Evolutionary conservation across 2,888 invertebrate genomes (phyloP).

Genomic region (Drosophila seclusa): DNA sequence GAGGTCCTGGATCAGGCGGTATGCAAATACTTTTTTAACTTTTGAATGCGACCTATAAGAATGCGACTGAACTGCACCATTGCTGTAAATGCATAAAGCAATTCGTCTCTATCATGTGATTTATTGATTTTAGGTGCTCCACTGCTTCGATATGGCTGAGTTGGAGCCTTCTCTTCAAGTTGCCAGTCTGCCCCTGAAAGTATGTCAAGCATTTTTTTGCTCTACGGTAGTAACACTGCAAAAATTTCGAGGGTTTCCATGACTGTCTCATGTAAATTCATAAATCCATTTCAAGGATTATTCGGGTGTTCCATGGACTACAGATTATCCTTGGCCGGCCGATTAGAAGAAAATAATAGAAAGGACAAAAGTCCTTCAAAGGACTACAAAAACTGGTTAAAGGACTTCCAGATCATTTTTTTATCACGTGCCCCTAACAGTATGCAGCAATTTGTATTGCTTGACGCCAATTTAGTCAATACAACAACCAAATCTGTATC

Average conservation of each 20-base stretch:
- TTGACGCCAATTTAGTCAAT: not conserved
- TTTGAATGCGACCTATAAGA: not conserved
- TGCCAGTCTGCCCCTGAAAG: not conserved
- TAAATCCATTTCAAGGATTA: not conserved
- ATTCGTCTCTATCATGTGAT: not conserved
- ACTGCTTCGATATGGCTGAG: not conserved
- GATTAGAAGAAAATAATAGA: too few relatives aligned
- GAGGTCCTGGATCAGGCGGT: not conserved
- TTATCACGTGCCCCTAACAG: not conserved
- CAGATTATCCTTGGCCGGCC: too few relatives aligned
- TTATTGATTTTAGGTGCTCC: not conserved
- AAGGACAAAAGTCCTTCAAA: too few relatives aligned
- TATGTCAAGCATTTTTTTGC: not conserved
- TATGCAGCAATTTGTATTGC: not conserved
- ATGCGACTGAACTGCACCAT: not conserved
- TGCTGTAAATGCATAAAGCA: not conserved
- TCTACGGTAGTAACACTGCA: not conserved
- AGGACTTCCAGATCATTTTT: not conserved
- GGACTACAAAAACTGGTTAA: not conserved
- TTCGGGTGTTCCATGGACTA: not conserved
- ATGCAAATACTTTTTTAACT: not conserved
- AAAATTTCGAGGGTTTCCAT: not conserved
- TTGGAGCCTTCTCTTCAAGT: not conserved
- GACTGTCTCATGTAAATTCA: not conserved
- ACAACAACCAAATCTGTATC: not conserved